phyloP scores from a whole-genome alignment of 1,140 invertebrate species.

The Hyles euphorbiae region DNA sequence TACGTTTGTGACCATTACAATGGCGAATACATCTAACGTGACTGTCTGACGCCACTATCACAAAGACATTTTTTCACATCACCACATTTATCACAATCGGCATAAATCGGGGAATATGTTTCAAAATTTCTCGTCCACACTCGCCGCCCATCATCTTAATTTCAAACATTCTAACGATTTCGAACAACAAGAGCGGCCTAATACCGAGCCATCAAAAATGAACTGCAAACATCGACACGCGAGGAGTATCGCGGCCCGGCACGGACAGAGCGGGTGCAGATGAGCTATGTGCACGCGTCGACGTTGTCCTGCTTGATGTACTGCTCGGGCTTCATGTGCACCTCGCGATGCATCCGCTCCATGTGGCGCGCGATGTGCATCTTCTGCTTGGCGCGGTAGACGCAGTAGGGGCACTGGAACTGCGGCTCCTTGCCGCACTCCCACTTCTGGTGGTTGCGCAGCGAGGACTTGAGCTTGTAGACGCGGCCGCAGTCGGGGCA shows the following conservation, averaged over 20 bases:
- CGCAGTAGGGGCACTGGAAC: slow-evolving; percentile 88
- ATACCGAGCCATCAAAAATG: background rate
- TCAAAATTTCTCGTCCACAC: slow-evolving; percentile 15
- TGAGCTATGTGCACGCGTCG: slow-evolving; percentile 69
- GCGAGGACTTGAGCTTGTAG: slow-evolving; percentile 89
- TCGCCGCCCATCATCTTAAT: background rate
- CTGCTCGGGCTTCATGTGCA: slow-evolving; percentile 73
- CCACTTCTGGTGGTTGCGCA: slow-evolving; percentile 91
- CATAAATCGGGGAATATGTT: slow-evolving; percentile 32
- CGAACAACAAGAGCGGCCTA: background rate
- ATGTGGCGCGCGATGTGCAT: slow-evolving; percentile 91
- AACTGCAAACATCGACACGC: background rate
- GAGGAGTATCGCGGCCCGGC: background rate
- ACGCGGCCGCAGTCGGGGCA: slow-evolving; percentile 87
- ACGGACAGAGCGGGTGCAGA: slow-evolving; percentile 2
- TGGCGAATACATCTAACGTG: slow-evolving; percentile 59
- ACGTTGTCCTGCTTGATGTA: slow-evolving; percentile 71
- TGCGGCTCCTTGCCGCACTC: slow-evolving; percentile 90
- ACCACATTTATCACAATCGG: slow-evolving; percentile 68
- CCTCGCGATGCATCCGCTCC: slow-evolving; percentile 90
- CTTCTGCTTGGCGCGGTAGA: slow-evolving; percentile 88
- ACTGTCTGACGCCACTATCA: slow-evolving; percentile 63
- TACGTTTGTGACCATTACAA: slow-evolving; percentile 32
- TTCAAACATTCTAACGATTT: background rate
- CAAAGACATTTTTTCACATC: slow-evolving; percentile 46